Conservation (phyloP, 1,140 invertebrate genomes). For the Thaumatotibia leucotreta region DNA sequence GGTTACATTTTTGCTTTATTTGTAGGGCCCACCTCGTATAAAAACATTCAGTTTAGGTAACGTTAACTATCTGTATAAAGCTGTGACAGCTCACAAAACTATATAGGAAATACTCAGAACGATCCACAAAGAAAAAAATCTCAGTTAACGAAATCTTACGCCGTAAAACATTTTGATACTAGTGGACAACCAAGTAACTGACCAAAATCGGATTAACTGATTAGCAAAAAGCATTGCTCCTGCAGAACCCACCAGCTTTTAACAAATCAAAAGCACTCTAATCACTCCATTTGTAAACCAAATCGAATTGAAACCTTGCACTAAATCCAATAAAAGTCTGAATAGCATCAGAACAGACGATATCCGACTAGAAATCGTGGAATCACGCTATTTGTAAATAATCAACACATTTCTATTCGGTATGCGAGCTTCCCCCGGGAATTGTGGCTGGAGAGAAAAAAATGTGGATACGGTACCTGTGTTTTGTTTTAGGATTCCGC, state of each 20-base stretch:
- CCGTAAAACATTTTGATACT: not conserved
- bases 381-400: conserved; percentile 37
- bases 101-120: too few relatives aligned
- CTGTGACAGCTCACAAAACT: too few relatives aligned
- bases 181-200: too few relatives aligned
- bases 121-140: too few relatives aligned
- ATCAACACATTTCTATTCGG: conserved; percentile 39
- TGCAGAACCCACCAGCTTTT: not conserved
- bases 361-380: conserved; percentile 27
- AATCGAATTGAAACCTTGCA: conserved; percentile 7
- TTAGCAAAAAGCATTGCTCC: not conserved
- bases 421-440: conserved; percentile 15
- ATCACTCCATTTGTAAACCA: conserved; percentile 12
- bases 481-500: conserved; percentile 4
- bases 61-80: too few relatives aligned
- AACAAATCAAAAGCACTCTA: conserved; percentile 13
- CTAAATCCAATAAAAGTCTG: conserved; percentile 13
- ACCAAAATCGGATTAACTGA: not conserved
- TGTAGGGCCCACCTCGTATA: too few relatives aligned
- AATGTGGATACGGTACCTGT: conserved; percentile 10
- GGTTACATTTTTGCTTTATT: too few relatives aligned
- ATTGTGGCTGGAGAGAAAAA: conserved; percentile 10
- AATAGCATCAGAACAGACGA: conserved; percentile 20
- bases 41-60: too few relatives aligned
- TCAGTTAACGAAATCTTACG: not conserved